Conservation (phyloP, 2,888 invertebrate genomes). For the Tiliacea citrago region DNA sequence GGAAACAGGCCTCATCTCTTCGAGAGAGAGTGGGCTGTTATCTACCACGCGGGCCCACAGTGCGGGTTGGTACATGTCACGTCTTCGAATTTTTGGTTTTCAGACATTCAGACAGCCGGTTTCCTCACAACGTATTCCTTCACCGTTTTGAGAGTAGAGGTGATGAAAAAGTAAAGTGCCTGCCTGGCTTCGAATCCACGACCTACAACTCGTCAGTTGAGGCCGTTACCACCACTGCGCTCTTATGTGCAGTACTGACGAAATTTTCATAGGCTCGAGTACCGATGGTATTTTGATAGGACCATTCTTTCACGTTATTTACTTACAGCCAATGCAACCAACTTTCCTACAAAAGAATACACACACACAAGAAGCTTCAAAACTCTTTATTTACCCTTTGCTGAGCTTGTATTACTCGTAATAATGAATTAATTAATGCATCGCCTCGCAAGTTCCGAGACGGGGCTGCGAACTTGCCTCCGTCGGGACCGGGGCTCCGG, state of each 20-base stretch:
- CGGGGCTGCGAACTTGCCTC: constrained; percentile 60
- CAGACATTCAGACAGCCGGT: no score
- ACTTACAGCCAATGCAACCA: neutral
- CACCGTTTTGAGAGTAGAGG: no score
- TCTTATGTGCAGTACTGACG: neutral
- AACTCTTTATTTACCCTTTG: constrained; percentile 42
- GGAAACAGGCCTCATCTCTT: no score
- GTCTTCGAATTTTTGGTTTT: no score
- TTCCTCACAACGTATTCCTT: no score
- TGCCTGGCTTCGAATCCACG: no score
- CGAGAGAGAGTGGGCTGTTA: no score
- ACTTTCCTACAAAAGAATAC: neutral
- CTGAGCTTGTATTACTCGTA: constrained; percentile 74
- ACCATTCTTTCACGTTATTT: neutral
- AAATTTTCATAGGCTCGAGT: neutral
- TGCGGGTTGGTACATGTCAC: no score
- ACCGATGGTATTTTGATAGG: neutral
- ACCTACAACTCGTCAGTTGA: no score
- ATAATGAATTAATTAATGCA: constrained; percentile 87
- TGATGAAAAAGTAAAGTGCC: no score
- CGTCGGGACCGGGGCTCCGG: constrained; percentile 37
- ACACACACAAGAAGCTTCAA: constrained; percentile 7
- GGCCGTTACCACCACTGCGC: no score
- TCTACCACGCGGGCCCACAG: no score
- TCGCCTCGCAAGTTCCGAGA: constrained; percentile 74